Conservation (phyloP, 1,140 invertebrate genomes). For the Heliothis virescens region DNA sequence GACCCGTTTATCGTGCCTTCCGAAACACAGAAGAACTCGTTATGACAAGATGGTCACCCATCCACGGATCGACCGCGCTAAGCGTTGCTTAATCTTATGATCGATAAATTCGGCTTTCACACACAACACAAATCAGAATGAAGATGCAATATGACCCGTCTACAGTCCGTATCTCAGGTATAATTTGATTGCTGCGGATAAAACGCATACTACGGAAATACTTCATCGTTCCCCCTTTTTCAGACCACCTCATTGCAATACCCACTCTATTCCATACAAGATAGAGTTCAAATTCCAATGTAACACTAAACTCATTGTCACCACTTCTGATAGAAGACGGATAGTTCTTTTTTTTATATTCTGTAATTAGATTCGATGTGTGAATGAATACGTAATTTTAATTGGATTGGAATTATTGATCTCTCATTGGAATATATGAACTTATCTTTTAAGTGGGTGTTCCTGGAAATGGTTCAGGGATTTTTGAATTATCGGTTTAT, state of each 20-base stretch:
- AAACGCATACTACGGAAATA: constrained; percentile 26
- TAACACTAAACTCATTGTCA: not conserved
- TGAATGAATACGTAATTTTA: constrained; percentile 1
- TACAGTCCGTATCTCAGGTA: constrained; percentile 1
- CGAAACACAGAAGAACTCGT: too few species aligned
- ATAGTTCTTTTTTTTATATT: constrained; percentile 17
- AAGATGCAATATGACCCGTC: constrained; percentile 6
- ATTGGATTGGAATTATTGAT: not conserved
- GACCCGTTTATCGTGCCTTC: too few species aligned
- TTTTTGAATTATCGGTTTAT: too few species aligned
- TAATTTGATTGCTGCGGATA: constrained; percentile 32
- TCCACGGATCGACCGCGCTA: too few species aligned
- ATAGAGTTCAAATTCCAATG: not conserved
- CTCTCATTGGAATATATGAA: not conserved
- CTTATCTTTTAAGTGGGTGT: not conserved
- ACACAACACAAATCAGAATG: not conserved
- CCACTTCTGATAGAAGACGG: not conserved
- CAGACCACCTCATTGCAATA: not conserved
- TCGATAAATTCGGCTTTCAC: too few species aligned
- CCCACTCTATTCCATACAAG: not conserved
- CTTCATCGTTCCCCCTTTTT: constrained; percentile 8
- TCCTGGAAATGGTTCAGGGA: too few species aligned
- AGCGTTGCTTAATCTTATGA: too few species aligned
- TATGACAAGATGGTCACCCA: too few species aligned
- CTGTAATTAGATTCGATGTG: not conserved